Conservation (phyloP, 35 echinoderm and acorn worm genomes). For the Ophiothrix spiculata region DNA sequence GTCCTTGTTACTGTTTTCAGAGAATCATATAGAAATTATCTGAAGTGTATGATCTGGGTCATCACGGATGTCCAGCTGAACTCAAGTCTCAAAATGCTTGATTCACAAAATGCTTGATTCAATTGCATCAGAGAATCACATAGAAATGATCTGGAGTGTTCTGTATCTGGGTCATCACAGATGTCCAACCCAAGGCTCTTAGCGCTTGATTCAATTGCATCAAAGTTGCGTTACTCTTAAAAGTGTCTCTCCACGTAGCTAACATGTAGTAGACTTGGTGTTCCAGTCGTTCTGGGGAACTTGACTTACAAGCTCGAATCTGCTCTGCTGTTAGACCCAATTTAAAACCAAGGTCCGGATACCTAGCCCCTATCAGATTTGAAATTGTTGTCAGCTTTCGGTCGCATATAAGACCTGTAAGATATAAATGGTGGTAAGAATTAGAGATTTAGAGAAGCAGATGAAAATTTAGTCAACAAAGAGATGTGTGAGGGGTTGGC, state of each 20-base stretch:
- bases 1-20: too few relatives aligned
- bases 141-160: slow-evolving; percentile 93
- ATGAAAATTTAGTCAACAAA: background rate
- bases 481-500: too few relatives aligned
- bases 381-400: slow-evolving; percentile 76
- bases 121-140: slow-evolving; percentile 58
- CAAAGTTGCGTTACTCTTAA: slow-evolving; percentile 44
- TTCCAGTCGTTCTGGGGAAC: slow-evolving; percentile 66
- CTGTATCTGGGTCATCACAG: slow-evolving; percentile 74
- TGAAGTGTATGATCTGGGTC: too few relatives aligned
- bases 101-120: too few relatives aligned
- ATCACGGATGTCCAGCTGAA: too few relatives aligned
- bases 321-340: slow-evolving; percentile 55
- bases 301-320: slow-evolving; percentile 17
- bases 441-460: too few relatives aligned
- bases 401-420: slow-evolving; percentile 58
- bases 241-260: slow-evolving; percentile 49
- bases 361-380: slow-evolving; percentile 69
- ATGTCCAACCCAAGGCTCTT: slow-evolving; percentile 71
- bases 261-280: slow-evolving; percentile 84
- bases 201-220: slow-evolving; percentile 40
- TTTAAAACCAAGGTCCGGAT: slow-evolving; percentile 68
- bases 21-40: too few relatives aligned
- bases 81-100: too few relatives aligned
- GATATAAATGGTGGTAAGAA: too few relatives aligned